Percentiles rank a stretch among this genome's conserved stretches.
These are phyloP conservation scores for Lutjanus argentimaculatus DNA, from an alignment of 2,797 vertebrate genomes.

Conservation along the genomic window DNA sequence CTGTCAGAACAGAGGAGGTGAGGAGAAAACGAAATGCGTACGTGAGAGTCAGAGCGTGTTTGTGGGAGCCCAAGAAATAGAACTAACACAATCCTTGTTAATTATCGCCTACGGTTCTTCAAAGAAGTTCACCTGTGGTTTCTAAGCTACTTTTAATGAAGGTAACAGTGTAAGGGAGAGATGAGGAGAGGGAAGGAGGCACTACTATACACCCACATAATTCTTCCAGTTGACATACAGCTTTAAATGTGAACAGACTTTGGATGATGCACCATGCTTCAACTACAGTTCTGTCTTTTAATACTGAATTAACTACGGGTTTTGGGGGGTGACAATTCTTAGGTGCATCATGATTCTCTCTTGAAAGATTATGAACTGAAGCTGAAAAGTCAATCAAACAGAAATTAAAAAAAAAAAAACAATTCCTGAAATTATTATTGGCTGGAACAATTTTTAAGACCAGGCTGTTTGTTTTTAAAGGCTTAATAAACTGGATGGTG, in stretches of 20 bases:
- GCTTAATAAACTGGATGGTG: no score
- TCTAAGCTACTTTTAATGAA: slow-evolving; percentile 55
- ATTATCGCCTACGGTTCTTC: slow-evolving; percentile 39
- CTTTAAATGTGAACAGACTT: slow-evolving; percentile 7
- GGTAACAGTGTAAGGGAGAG: neutral
- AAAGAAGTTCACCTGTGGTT: slow-evolving; percentile 36
- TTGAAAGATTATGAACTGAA: no score
- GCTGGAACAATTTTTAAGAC: no score
- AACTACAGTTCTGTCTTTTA: neutral
- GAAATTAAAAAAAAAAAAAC: no score
- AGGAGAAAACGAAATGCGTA: neutral
- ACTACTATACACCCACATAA: neutral
- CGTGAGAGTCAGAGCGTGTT: neutral
- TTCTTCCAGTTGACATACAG: slow-evolving; percentile 4
- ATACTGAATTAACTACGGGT: neutral
- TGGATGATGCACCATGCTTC: neutral
- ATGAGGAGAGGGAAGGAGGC: neutral
- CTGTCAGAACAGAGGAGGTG: slow-evolving; percentile 10
- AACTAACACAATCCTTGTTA: slow-evolving; percentile 18
- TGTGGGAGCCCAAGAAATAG: neutral
- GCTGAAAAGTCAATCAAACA: no score
- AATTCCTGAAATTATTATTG: no score
- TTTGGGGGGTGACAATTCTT: no score
- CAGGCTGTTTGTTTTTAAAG: no score
- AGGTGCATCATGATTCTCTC: no score